Evolutionary conservation across 2,113 vertebrate species (phyloP), one percentile per base, ranked within the genome.

Genomic region (Nestor notabilis): DNA sequence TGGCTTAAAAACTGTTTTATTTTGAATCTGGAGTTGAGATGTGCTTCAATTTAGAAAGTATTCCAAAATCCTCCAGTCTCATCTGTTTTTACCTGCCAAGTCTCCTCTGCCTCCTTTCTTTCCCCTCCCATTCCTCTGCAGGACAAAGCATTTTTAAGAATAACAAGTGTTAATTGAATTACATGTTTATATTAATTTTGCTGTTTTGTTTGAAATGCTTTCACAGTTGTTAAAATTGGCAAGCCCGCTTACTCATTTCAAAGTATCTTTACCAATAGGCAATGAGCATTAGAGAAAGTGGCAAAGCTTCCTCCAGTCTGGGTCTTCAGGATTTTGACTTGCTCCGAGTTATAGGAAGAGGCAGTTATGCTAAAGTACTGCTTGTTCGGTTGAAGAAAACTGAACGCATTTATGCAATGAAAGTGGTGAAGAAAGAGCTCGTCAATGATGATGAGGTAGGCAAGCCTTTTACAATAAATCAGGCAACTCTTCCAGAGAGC

Each of bases 351-450:
- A 99, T 99, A 90, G 99, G 99, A 65, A 98, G 99, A 96, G 99
- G 99, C 89, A 99, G 99, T 98, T 99, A 99, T 16, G 99, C 99
- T 66, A 99, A 99, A 97, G 99, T 99, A 66, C 98, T 99, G 71
- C 95, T 99, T 77, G 99, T 99, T 81, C 99, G 99, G 31, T 94
- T 99, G 91, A 99, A 99, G 98, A 99, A 99, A 97, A 99, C 99
- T 0, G 99, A 99, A 78, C 99, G 99, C 87, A 99, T 99, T 98
- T 99, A 99, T 41, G 99, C 99, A 71, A 99, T 99, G 99, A 99
- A 99, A 93, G 99, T 99, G 87, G 99, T 99, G 96, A 99, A 99
- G 97, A 99, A 99, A 97, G 99, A 99, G 96, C 98, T 99, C 2
- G 99, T 99, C 96, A 99, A 99, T 19, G 99, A 99, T 47, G 99